phyloP scores from a whole-genome alignment of 2,888 invertebrate genomes.

The Leptopilina drosophilae region DNA sequence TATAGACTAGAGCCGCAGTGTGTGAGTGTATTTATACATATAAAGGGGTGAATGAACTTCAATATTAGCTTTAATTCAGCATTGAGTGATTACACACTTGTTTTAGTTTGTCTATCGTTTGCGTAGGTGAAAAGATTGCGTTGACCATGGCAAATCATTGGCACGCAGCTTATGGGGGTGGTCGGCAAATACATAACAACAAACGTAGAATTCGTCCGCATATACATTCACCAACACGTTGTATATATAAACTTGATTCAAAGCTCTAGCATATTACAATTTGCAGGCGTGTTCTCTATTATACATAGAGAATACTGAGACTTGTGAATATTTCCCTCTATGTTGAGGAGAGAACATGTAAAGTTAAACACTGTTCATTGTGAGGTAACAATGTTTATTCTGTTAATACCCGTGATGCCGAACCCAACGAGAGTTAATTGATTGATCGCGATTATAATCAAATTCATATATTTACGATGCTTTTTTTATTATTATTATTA shows the following conservation, averaged over 20 bases:
- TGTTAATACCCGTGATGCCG: constrained; percentile 10
- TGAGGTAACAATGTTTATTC: constrained; percentile 29
- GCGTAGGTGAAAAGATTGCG: constrained; percentile 34
- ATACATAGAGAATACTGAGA: not conserved
- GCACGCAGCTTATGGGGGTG: constrained; percentile 14
- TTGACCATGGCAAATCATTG: constrained; percentile 9
- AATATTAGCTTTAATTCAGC: constrained; percentile 21
- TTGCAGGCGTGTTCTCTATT: no score
- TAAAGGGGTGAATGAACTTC: constrained; percentile 32
- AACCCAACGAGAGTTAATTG: not conserved
- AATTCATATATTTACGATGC: no score
- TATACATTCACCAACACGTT: no score
- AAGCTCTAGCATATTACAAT: no score
- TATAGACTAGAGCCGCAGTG: no score
- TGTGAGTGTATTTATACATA: no score
- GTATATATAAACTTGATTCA: not conserved
- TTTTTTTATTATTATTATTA: no score
- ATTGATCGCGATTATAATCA: not conserved
- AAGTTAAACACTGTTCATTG: constrained; percentile 26
- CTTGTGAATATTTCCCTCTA: constrained; percentile 2
- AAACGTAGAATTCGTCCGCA: constrained; percentile 15
- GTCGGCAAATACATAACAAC: constrained; percentile 32
- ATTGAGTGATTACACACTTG: constrained; percentile 22
- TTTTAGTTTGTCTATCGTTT: constrained; percentile 13
- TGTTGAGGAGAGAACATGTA: constrained; percentile 11